A percentile compares a stretch with the other conserved stretches of the same genome.
phyloP scores from a whole-genome alignment of 1,140 invertebrate genomes.

The Camponotus vicinus region DNA sequence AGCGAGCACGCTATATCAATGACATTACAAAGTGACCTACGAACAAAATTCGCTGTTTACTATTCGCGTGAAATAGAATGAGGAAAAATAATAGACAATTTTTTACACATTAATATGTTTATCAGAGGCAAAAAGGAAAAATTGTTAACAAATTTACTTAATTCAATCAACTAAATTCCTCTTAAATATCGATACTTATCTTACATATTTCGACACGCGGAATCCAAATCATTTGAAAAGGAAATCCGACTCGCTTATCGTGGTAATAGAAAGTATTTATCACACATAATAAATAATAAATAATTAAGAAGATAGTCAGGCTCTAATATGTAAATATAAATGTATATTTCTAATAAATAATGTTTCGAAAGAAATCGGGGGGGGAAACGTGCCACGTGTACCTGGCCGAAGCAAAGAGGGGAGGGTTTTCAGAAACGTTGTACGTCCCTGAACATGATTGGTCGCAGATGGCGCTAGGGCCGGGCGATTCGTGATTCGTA shows the following conservation, averaged over 20 bases:
- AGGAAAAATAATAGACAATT: too few species aligned
- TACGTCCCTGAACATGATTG: slow-evolving; percentile 66
- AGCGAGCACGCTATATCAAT: neutral
- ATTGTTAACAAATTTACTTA: neutral
- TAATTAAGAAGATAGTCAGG: too few species aligned
- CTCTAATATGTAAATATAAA: too few species aligned
- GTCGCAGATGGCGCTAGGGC: slow-evolving; percentile 70
- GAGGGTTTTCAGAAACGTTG: neutral
- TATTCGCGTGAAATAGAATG: neutral
- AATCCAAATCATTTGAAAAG: neutral
- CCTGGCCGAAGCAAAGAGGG: neutral
- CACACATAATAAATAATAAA: too few species aligned
- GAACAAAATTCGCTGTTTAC: neutral
- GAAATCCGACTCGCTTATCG: too few species aligned
- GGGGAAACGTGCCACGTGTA: neutral
- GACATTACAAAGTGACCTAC: neutral
- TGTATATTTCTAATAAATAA: too few species aligned
- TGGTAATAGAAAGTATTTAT: too few species aligned
- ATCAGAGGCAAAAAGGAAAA: neutral
- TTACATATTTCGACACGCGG: neutral
- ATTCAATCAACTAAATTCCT: too few species aligned
- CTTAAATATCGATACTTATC: neutral
- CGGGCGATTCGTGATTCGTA: slow-evolving; percentile 70
- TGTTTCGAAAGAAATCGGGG: neutral
- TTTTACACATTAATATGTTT: neutral